Base-by-base conservation (phyloP, 2,797 vertebrate genomes). In the Chlorospingus flavigularis region DNA sequence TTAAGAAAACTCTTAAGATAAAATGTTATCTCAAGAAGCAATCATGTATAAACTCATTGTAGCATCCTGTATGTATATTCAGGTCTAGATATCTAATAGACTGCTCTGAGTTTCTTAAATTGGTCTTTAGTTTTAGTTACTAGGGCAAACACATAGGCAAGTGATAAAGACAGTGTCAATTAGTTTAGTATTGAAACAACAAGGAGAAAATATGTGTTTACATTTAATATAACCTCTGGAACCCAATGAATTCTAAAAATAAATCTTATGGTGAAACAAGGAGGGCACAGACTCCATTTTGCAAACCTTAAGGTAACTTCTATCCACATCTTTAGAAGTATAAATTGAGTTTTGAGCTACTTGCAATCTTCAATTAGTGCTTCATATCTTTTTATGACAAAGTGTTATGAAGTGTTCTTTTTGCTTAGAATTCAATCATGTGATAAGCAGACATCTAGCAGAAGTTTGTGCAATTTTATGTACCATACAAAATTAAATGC, bases 1-100 rank as follows among this genome's bases (percentile, higher is more conserved):
- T 75, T 33, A 68, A 40, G 20, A n/a, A 83, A 79, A 84, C 6
- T 4, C 1, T 47, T 89, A 73, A 47, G 37, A 83, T 30, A 86
- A 86, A 86, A 53, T 0, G 4, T 16, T n/a, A 63, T 23, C 57
- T 77, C 11, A 39, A 86, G 35, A 86, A 81, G 23, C 24, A 74
- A 47, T 28, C 4, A 9, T 6, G 1, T n/a, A 57, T 37, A 58
- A 86, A 61, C 10, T 61, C 4, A 0, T 5, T 2, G 57, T 21
- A 71, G 26, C 2, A 6, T 61, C 4, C 30, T 57, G 12, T 33
- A 15, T 12, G 4, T 61, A 68, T 66, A 62, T n/a, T 71, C 33
- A 78, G 35, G 19, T 58, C 58, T 62, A 88, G 16, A 43, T 11
- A 20, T 47, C 15, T 16, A 79, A 62, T 3, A 65, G 62, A 45